A percentile compares a stretch with the other conserved stretches of the same genome.
Evolutionary conservation across 1,140 invertebrate genomes (phyloP).

Genomic region (Pissodes strobi): DNA sequence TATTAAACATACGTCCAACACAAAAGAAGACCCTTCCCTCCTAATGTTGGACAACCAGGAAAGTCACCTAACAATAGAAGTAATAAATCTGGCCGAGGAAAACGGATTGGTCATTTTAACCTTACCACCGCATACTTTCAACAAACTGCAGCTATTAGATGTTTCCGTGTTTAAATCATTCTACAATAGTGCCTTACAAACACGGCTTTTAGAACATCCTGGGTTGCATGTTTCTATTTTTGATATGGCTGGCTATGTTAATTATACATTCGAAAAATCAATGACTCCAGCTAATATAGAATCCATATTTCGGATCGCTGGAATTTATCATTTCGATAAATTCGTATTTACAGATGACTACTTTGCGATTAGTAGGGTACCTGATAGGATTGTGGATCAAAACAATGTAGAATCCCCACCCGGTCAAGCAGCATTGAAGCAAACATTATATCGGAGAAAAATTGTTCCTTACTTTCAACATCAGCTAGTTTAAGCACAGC

Average conservation of each 20-base stretch:
- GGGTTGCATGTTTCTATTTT: too few relatives aligned
- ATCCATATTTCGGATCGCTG: too few relatives aligned
- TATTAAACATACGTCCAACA: background rate
- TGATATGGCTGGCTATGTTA: too few relatives aligned
- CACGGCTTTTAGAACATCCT: background rate
- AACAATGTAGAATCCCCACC: background rate
- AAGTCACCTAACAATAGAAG: too few relatives aligned
- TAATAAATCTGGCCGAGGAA: too few relatives aligned
- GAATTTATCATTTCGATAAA: background rate
- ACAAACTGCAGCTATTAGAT: too few relatives aligned
- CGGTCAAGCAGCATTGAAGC: background rate
- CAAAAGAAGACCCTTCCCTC: background rate
- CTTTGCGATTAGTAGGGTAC: background rate
- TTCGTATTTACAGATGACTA: background rate
- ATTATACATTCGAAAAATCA: too few relatives aligned
- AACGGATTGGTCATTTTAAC: background rate
- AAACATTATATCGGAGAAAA: too few relatives aligned
- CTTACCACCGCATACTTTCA: background rate
- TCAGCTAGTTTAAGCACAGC: background rate
- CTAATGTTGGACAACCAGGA: too few relatives aligned
- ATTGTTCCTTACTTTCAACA: background rate
- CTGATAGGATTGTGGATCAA: background rate
- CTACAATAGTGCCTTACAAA: background rate
- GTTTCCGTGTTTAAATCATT: too few relatives aligned
- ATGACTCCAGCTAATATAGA: too few relatives aligned